Evolutionary conservation across 2,888 invertebrate species (phyloP).

Genomic region (Chelonus formosanus): DNA sequence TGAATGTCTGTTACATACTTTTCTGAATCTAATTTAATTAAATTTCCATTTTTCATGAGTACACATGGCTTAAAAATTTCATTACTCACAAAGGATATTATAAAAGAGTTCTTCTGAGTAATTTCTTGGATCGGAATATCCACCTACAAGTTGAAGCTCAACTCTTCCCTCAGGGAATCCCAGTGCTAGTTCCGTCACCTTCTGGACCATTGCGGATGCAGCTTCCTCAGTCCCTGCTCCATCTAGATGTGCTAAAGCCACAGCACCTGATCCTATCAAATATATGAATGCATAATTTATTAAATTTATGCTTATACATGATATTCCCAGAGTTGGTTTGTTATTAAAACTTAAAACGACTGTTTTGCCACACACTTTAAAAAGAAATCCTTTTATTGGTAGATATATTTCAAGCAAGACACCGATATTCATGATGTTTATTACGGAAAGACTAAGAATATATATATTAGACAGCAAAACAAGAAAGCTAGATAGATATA

Average conservation of each 20-base stretch:
- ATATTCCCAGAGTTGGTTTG: background rate
- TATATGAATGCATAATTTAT: background rate
- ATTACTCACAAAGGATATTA: slow-evolving; percentile 83
- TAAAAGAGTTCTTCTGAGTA: slow-evolving; percentile 90
- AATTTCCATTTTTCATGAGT: background rate
- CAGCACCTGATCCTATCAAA: slow-evolving; percentile 83
- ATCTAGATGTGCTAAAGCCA: slow-evolving; percentile 84
- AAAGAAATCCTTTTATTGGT: slow-evolving; percentile 5
- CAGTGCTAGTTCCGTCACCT: slow-evolving; percentile 86
- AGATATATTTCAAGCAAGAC: slow-evolving; percentile 32
- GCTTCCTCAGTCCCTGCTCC: slow-evolving; percentile 87
- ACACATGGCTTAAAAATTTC: background rate
- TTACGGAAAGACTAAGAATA: background rate
- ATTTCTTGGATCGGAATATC: slow-evolving; percentile 86
- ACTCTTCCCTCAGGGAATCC: slow-evolving; percentile 89
- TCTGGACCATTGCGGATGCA: slow-evolving; percentile 81
- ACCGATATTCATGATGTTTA: slow-evolving; percentile 25
- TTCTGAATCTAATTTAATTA: background rate
- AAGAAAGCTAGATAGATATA: slow-evolving; percentile 22
- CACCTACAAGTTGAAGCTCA: slow-evolving; percentile 90
- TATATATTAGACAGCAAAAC: slow-evolving; percentile 20
- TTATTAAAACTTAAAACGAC: slow-evolving; percentile 1
- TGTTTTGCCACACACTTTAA: background rate
- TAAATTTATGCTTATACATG: too few species aligned
- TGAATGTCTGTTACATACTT: slow-evolving; percentile 35